Percentiles rank a stretch among this genome's conserved stretches.
Evolutionary conservation across 2,113 vertebrate genomes (phyloP).

Genomic region (Nematolebias whitei): DNA sequence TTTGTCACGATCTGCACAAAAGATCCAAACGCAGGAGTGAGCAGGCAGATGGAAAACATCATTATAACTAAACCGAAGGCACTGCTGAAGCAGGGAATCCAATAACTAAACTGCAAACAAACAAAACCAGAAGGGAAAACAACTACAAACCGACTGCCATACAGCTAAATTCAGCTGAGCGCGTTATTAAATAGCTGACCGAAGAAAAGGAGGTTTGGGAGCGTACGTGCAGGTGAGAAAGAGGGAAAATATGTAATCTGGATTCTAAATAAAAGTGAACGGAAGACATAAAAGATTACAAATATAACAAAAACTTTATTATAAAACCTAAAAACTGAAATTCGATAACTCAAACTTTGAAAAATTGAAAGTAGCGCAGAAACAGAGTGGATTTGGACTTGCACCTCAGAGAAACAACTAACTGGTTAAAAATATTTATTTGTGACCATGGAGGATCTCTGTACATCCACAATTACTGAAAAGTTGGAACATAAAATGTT

Average conservation of each 20-base stretch:
- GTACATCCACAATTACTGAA: too few relatives aligned
- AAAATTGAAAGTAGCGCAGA: too few relatives aligned
- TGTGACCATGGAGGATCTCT: too few relatives aligned
- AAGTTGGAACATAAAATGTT: too few relatives aligned
- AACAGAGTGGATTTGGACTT: too few relatives aligned
- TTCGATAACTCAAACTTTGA: too few relatives aligned
- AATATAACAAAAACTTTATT: too few relatives aligned
- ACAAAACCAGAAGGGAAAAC: background rate
- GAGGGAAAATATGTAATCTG: background rate
- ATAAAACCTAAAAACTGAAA: too few relatives aligned
- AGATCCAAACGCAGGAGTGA: background rate
- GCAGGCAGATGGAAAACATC: background rate
- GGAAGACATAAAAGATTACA: background rate
- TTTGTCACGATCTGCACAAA: background rate
- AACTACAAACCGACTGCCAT: background rate
- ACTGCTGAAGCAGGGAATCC: background rate
- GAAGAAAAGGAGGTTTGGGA: background rate
- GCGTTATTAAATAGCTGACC: background rate
- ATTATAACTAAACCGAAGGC: background rate
- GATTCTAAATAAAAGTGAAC: background rate
- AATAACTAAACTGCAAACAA: background rate
- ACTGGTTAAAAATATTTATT: too few relatives aligned
- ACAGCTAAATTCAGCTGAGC: background rate
- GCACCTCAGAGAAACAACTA: too few relatives aligned
- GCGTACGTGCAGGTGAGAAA: background rate